Base-by-base conservation (phyloP, 2,113 vertebrate genomes). In the Patagioenas fasciata region DNA sequence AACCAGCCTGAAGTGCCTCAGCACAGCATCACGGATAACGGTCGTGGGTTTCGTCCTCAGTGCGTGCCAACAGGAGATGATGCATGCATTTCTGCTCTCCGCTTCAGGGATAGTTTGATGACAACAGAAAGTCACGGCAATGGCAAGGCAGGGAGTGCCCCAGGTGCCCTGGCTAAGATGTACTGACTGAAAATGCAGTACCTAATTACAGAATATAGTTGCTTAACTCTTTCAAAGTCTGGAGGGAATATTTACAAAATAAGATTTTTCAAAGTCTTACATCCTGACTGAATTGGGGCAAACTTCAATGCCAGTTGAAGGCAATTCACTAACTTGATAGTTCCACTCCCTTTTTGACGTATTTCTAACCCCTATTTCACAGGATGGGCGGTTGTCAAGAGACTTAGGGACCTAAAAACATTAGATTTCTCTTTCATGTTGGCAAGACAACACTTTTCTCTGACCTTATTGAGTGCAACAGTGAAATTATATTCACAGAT, bases 21-120 rank as follows among this genome's bases (percentile, higher is more conserved):
- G 40, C 38, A 12, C 11, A 6, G 14, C 0, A 0, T 8, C 26
- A 36, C 25, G 3, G 18, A 7, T 11, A 31, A 13, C 0, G 0
- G 31, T 0, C 0, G 36, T 13, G 3, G 1, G 6, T 34, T 77
- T 71, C 54, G 42, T 7, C 16, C 34, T 57, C 0, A 0, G 5
- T 0, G 0, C 3, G 0, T 57, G 36, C 58, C 54, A 80, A 2
- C 15, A 29, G 32, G 19, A 66, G n/a, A 11, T 7, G 36, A 28
- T 4, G 16, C 21, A 31, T 1, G 1, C 9, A 14, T 36, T 87
- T 50, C 31, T 67, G 40, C 50, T 4, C 3, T 16, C 15, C 4
- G 15, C n/a, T 50, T 15, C 65, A 24, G 9, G 12, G n/a, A 9
- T 11, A 5, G 1, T 40, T 54, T 56, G 72, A 10, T 38, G 67